Base-by-base conservation (phyloP, 2,113 vertebrate species). In the Epinephelus fuscoguttatus region DNA sequence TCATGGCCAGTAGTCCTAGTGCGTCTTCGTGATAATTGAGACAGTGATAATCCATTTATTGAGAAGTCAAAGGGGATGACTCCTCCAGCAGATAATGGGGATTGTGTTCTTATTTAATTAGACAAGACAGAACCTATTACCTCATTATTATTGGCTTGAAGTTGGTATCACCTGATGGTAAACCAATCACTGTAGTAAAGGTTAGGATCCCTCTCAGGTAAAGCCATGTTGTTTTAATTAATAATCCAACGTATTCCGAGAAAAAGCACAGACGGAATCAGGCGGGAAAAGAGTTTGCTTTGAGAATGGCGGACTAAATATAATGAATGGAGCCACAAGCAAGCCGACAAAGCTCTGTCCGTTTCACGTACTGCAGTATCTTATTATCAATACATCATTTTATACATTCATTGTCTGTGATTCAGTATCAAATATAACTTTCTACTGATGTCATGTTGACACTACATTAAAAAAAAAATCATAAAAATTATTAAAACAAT, bases 61-160 rank as follows among this genome's bases (percentile, higher is more conserved):
- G 17, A 6, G 49, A 18, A 5, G 4, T 17, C 49, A 50, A 15
- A 14, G 12, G 18, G 10, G 4, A 12, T 33, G 23, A 67, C 1
- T 6, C 2, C 9, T 30, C 25, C 27, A 12, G n/a, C 37, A 56
- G 57, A 70, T 81, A 75, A 78, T 47, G 49, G 13, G 62, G 81
- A 77, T 84, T 40, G 27, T 27, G 76, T 66, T 80, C 59, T 78
- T 42, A 81, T 60, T 80, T 64, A 50, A 75, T 85, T 78, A 84
- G 25, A 57, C 14, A 53, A 4, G 2, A 10, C 9, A 63, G 21
- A 86, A 69, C 33, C 74, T 33, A 37, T 83, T 70, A 73, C 18
- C 19, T 77, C 42, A 70, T 77, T 82, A 84, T 45, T 25, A 45
- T 27, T 60, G 66, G 27, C 40, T 47, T 68, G 7, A 21, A 67